phyloP scores from a whole-genome alignment of 2,888 invertebrate genomes.

The Leucophora obtusa region DNA sequence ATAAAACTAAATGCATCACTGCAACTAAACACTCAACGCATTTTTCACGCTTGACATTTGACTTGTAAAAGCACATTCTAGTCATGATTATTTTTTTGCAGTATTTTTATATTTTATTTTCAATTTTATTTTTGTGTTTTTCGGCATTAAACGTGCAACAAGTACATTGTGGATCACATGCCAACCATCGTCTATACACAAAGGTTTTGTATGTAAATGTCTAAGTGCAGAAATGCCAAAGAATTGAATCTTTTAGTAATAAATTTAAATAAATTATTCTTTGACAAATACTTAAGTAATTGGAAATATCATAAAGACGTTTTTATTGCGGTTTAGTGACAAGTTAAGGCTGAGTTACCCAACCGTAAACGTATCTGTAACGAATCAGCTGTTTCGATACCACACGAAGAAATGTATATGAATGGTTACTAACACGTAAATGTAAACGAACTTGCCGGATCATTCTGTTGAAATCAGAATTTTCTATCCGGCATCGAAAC shows the following conservation, averaged over 20 bases:
- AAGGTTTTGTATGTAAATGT: conserved; percentile 67
- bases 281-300: no score
- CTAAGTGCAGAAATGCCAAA: conserved; percentile 59
- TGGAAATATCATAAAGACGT: no score
- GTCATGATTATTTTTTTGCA: conserved; percentile 58
- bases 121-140: conserved; percentile 12
- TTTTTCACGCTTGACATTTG: conserved; percentile 78
- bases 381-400: no score
- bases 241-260: background rate
- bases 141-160: conserved; percentile 59
- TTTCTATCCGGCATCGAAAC: no score
- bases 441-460: no score
- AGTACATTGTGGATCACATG: conserved; percentile 66
- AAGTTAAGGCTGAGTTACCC: no score
- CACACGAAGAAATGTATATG: no score
- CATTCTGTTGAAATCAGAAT: no score
- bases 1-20: conserved; percentile 54
- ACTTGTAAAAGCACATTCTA: conserved; percentile 74
- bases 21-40: conserved; percentile 72
- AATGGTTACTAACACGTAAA: no score
- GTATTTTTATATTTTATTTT: conserved; percentile 10
- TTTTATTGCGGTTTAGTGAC: no score
- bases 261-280: no score
- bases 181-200: conserved; percentile 68
- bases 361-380: no score